Conservation (phyloP, 2,888 invertebrate species). For the Gastracanthus pulcherrimus region DNA sequence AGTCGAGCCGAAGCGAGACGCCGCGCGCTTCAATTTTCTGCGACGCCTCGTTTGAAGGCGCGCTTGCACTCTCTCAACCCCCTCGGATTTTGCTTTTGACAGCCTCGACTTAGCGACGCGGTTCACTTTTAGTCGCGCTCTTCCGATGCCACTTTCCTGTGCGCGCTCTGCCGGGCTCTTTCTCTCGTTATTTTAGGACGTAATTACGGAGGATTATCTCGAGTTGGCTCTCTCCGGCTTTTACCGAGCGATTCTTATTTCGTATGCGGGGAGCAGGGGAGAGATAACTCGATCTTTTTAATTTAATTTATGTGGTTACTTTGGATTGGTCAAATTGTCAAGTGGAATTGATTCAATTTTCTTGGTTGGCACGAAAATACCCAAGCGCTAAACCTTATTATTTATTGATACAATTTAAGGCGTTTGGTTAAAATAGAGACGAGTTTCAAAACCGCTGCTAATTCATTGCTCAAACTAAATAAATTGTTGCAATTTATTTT, state of each 20-base stretch:
- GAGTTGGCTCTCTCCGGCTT: background rate
- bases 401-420: too few species aligned
- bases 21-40: conserved; percentile 23
- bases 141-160: background rate
- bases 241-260: background rate
- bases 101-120: background rate
- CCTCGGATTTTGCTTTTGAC: conserved; percentile 28
- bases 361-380: too few species aligned
- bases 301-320: too few species aligned
- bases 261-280: too few species aligned
- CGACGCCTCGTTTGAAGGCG: conserved; percentile 49
- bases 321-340: too few species aligned
- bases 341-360: too few species aligned
- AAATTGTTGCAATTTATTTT: too few species aligned
- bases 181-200: conserved; percentile 15
- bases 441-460: too few species aligned
- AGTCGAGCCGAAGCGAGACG: background rate
- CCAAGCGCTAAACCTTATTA: too few species aligned
- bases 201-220: background rate
- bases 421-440: too few species aligned
- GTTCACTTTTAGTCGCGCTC: conserved; percentile 30
- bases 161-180: background rate
- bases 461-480: too few species aligned
- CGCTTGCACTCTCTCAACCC: background rate
- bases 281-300: background rate